phyloP scores from a whole-genome alignment of 2,888 invertebrate genomes.

The Fabriciana adippe region DNA sequence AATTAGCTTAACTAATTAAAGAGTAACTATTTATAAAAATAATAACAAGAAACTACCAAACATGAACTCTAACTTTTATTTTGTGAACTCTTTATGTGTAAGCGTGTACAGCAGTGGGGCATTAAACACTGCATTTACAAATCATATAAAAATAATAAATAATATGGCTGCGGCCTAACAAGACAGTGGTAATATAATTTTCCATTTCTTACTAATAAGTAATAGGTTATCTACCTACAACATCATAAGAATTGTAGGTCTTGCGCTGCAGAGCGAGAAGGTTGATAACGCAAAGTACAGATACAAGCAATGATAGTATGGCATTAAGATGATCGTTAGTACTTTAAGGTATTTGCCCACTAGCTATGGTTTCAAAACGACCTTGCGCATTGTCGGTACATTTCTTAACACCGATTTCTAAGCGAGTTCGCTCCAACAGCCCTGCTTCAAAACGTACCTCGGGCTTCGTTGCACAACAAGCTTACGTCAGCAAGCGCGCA shows the following conservation, averaged over 20 bases:
- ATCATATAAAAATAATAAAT: background rate
- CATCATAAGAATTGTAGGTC: constrained; percentile 17
- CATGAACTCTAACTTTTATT: too few species aligned
- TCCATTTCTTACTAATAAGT: background rate
- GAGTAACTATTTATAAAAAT: too few species aligned
- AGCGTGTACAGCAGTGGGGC: too few species aligned
- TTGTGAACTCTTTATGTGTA: too few species aligned
- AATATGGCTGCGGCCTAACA: background rate
- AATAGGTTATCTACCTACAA: background rate
- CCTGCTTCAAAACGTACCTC: constrained; percentile 77
- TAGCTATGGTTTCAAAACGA: constrained; percentile 54
- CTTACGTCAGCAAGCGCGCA: constrained; percentile 80
- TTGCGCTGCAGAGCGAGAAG: constrained; percentile 8
- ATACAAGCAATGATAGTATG: constrained; percentile 24
- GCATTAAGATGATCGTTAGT: constrained; percentile 18
- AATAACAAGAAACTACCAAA: too few species aligned
- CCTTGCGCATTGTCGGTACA: constrained; percentile 65
- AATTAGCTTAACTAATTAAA: too few species aligned
- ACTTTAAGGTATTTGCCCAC: constrained; percentile 33
- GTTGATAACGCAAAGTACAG: constrained; percentile 22
- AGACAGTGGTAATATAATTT: constrained; percentile 2
- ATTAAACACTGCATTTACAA: too few species aligned
- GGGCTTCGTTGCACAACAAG: constrained; percentile 80
- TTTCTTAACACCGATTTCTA: constrained; percentile 79
- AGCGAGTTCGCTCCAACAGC: constrained; percentile 75